These are phyloP conservation scores for Subacronicta megacephala DNA, from an alignment of 2,888 invertebrate genomes.

Conservation along the genomic window DNA sequence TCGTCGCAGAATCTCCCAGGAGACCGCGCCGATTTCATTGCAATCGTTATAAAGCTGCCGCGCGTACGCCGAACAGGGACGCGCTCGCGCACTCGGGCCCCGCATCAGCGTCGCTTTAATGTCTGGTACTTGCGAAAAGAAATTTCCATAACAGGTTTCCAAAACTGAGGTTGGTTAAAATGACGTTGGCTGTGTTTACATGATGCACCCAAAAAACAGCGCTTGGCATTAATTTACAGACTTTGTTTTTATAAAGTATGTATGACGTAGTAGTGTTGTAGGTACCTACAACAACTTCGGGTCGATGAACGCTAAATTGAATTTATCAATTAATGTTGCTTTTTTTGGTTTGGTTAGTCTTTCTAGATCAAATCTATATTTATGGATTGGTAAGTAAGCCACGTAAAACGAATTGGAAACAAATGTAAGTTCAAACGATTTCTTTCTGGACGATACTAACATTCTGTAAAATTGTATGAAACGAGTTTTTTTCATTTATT, in stretches of 20 bases:
- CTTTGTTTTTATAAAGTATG: not conserved
- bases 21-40: slow-evolving; percentile 40
- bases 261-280: slow-evolving; percentile 17
- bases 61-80: slow-evolving; percentile 13
- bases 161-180: slow-evolving; percentile 29
- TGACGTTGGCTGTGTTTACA: slow-evolving; percentile 32
- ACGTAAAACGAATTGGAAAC: no score
- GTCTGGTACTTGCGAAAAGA: slow-evolving; percentile 53
- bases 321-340: no score
- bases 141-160: slow-evolving; percentile 52
- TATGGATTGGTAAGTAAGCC: not conserved
- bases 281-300: no score
- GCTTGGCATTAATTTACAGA: not conserved
- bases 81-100: slow-evolving; percentile 14
- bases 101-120: slow-evolving; percentile 41
- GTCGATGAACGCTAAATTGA: slow-evolving; percentile 9
- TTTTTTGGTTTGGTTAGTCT: no score
- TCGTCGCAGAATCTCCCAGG: slow-evolving; percentile 39
- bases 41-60: slow-evolving; percentile 33
- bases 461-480: no score
- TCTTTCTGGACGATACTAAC: no score
- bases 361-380: not conserved
- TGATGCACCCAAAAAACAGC: slow-evolving; percentile 23
- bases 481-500: no score
- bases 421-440: no score